Evolutionary conservation across 2,888 invertebrate species (phyloP), one percentile per base, ranked within the genome.

Genomic region (Pocota personata): DNA sequence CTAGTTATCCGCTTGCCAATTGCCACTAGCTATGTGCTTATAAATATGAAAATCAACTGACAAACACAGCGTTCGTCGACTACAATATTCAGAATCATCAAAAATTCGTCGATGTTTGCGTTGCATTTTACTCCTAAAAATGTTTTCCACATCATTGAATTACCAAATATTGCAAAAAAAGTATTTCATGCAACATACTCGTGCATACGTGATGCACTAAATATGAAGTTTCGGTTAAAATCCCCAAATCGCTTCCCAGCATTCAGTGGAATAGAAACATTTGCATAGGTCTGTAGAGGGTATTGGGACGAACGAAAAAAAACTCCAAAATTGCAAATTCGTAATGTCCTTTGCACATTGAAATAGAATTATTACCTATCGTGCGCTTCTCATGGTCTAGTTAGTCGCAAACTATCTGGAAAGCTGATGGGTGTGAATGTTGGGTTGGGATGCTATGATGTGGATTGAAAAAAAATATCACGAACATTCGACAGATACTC

Each of bases 341-440:
- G 60, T 69, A 66, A 66, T 66, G 73, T 58, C 66, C 66, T 73
- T 50, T 66, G 40, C 58, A 64, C 35, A 69, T 58, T 58, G 58
- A 50, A 48, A 69, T 66, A 50, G 50, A 79, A 48, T 73, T 58
- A 72, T 73, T 79, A 43, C 64, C 69, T 32, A 57, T 57, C 50
- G 58, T 50, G 46, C 50, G 50, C 27, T 69, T 60, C 40, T 52
- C 58, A 48, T 19, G 48, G 79, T 64, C 66, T 40, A 35, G 66
- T 58, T 76, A 50, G 58, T 57, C 58, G 67, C 66, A 76, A 67
- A 76, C 48, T 76, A 48, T 76, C 57, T 58, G 30, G 19, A 57
- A 67, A 58, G 66, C 55, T 57, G 27, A 48, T 37, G 35, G 37
- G 19, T 37, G 19, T 14, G 27, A 10, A 19, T 37, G 37, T 57